Base-by-base conservation (phyloP, 2,113 vertebrate species). In the Balaeniceps rex region DNA sequence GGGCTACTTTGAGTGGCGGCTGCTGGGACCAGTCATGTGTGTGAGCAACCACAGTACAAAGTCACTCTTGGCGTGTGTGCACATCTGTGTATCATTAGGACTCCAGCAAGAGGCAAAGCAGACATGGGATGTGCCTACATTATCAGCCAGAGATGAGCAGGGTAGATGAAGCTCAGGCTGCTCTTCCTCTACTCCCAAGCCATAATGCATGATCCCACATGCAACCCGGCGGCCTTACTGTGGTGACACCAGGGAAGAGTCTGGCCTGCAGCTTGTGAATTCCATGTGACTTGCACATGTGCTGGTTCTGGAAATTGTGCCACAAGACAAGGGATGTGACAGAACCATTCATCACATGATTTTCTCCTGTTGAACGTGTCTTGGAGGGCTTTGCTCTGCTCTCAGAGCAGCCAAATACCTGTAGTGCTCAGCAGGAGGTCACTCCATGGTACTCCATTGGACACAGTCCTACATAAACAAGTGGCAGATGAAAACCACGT, bases 251-350 rank as follows among this genome's bases (percentile, higher is more conserved):
- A 25, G 21, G 26, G n/a, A 42, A 66, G 57, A 19, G 19, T 9
- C 26, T 38, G 58, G 34, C 46, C 42, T 51, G 23, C 31, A 17
- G 26, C 0, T 0, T 11, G 31, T 1, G 3, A 49, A 10, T n/a
- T 24, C 31, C 5, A 0, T 7, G 36, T 61, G 7, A 24, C 14
- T 17, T 22, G 17, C 5, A 19, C 4, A 3, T 2, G 34, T 40
- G 29, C 22, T 69, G 33, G 24, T 25, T 51, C 77, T 83, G 55
- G n/a, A 19, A 18, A 54, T 34, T 7, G 34, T 42, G n/a, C 34
- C 46, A 18, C 55, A 26, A 31, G 51, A 36, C 65, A 49, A 47
- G 14, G n/a, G 21, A 44, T 44, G 83, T 40, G 49, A 34, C 44
- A 69, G 44, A 40, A 49, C 60, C 28, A 34, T 13, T 66, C 28